These are phyloP conservation scores for Encarsia formosa DNA, from an alignment of 2,888 invertebrate species.

Conservation along the genomic window DNA sequence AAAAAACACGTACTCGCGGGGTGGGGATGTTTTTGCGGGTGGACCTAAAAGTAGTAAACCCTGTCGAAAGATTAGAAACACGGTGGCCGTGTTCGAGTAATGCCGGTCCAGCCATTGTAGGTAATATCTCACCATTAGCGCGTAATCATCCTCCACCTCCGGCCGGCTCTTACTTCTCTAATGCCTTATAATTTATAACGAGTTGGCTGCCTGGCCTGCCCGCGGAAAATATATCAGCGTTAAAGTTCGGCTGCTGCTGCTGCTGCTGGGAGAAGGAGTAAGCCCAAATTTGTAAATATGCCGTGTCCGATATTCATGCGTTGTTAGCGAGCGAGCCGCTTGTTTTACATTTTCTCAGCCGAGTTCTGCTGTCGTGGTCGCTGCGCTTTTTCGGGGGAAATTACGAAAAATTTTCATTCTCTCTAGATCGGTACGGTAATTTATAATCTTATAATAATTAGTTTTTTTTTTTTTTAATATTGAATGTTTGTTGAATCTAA, in stretches of 20 bases:
- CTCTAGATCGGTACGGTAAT: too few relatives aligned
- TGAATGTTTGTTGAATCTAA: too few relatives aligned
- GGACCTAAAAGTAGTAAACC: constrained; percentile 48
- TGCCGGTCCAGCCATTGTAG: constrained; percentile 44
- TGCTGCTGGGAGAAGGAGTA: constrained; percentile 33
- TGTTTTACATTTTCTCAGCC: too few relatives aligned
- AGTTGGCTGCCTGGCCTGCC: constrained; percentile 30
- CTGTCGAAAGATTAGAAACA: constrained; percentile 47
- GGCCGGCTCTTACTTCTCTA: constrained; percentile 32
- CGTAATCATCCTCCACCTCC: constrained; percentile 49
- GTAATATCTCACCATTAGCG: constrained; percentile 53
- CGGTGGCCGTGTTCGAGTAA: constrained; percentile 48
- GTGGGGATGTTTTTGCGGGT: too few relatives aligned
- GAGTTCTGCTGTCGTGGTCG: too few relatives aligned
- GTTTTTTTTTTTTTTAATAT: too few relatives aligned
- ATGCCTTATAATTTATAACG: constrained; percentile 52
- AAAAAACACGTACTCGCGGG: too few relatives aligned
- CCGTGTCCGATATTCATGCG: constrained; percentile 37
- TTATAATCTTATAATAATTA: too few relatives aligned
- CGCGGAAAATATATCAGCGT: constrained; percentile 46
- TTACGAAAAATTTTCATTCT: too few relatives aligned
- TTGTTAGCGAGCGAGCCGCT: too few relatives aligned
- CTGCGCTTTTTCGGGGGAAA: too few relatives aligned
- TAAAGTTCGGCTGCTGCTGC: constrained; percentile 45
- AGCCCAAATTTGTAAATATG: constrained; percentile 44